Conservation (phyloP, 2,113 vertebrate genomes). For the Morone chrysops region DNA sequence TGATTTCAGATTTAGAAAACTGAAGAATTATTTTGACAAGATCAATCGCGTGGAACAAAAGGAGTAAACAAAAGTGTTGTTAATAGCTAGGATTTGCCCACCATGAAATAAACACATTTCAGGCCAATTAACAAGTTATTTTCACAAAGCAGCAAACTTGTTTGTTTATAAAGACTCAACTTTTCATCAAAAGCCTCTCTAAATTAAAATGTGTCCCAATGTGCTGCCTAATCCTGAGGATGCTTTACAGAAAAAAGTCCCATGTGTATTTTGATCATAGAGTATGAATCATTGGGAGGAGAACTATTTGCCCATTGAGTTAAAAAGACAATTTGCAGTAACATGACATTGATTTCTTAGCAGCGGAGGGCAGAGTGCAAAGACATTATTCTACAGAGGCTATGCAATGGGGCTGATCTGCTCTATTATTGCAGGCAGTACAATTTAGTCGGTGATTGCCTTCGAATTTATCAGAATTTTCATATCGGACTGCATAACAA, state of each 20-base stretch:
- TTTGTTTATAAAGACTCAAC: conserved; percentile 37
- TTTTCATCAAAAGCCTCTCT: conserved; percentile 41
- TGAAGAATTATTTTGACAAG: background rate
- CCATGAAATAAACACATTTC: conserved; percentile 35
- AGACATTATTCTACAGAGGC: background rate
- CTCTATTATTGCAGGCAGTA: background rate
- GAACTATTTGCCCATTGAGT: conserved; percentile 17
- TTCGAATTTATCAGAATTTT: background rate
- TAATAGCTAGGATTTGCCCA: conserved; percentile 12
- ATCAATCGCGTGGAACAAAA: conserved; percentile 6
- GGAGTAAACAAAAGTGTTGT: background rate
- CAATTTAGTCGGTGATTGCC: background rate
- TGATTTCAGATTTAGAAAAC: background rate
- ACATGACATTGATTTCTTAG: conserved; percentile 5
- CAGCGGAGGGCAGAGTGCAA: background rate
- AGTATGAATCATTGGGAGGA: conserved; percentile 28
- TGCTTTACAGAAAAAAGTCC: conserved; percentile 49
- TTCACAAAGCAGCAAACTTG: conserved; percentile 25
- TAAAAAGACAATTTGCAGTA: background rate
- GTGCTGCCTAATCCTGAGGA: conserved; percentile 39
- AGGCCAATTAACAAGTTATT: conserved; percentile 11
- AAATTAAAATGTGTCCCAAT: conserved; percentile 38
- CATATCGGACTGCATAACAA: background rate
- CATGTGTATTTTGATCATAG: conserved; percentile 33
- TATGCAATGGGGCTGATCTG: background rate